Percentiles rank a stretch among this genome's conserved stretches.
Conservation (phyloP, 1,140 invertebrate species). For the Stenopsyche tienmushanensis region DNA sequence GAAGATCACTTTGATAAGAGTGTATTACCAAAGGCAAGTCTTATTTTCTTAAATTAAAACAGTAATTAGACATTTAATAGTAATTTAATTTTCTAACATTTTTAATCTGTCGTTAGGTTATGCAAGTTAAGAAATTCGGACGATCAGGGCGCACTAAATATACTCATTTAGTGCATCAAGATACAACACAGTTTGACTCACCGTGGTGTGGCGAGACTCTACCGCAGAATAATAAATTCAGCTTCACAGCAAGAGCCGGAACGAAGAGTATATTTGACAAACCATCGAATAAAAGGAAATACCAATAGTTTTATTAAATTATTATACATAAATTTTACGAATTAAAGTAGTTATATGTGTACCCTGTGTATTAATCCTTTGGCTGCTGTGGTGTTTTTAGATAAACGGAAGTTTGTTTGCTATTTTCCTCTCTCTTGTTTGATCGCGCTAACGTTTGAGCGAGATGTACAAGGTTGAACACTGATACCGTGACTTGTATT, state of each 20-base stretch:
- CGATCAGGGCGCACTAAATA: slow-evolving; percentile 98
- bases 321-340: no score
- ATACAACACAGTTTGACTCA: slow-evolving; percentile 97
- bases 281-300: slow-evolving; percentile 73
- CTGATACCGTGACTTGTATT: no score
- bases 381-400: no score
- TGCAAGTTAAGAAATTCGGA: slow-evolving; percentile 99
- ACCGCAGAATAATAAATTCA: slow-evolving; percentile 77
- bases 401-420: no score
- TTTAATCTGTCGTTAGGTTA: slow-evolving; percentile 62
- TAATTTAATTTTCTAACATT: background rate
- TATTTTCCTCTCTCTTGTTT: no score
- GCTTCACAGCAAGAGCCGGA: slow-evolving; percentile 89
- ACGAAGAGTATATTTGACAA: slow-evolving; percentile 92
- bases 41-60: background rate
- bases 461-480: no score
- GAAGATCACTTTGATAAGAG: slow-evolving; percentile 99
- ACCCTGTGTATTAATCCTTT: no score
- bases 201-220: slow-evolving; percentile 90
- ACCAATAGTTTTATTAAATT: slow-evolving; percentile 35
- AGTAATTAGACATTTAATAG: background rate
- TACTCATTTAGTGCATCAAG: slow-evolving; percentile 98
- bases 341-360: no score
- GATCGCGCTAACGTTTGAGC: no score
- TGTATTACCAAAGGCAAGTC: slow-evolving; percentile 81